Conservation (phyloP, 2,113 vertebrate species). For the Paracyprichromis sp. region DNA sequence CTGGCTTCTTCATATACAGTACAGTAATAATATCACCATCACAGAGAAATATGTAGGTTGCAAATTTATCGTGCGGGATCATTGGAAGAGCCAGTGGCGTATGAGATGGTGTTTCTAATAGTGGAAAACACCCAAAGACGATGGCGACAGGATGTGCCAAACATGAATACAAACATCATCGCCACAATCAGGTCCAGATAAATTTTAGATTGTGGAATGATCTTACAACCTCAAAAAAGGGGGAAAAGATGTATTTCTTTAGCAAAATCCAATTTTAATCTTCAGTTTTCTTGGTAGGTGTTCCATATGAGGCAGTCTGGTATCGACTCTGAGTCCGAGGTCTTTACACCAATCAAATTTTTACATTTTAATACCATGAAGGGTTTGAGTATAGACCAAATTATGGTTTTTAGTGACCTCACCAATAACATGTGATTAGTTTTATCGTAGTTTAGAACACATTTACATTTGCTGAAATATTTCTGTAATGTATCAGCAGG, state of each 20-base stretch:
- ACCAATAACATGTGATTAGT: background rate
- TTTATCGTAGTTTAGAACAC: accelerated
- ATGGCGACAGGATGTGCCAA: background rate
- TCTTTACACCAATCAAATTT: accelerated
- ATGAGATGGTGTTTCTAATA: background rate
- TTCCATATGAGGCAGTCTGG: background rate
- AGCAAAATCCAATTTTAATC: background rate
- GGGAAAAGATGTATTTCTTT: accelerated
- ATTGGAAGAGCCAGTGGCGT: background rate
- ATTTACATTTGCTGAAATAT: background rate
- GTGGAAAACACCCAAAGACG: background rate
- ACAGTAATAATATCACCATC: background rate
- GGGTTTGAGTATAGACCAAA: background rate
- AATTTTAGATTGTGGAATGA: background rate
- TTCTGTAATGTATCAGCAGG: background rate
- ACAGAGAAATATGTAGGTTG: background rate
- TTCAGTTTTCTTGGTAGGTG: background rate
- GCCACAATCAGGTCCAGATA: background rate
- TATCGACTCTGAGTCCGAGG: accelerated
- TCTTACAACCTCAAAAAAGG: background rate
- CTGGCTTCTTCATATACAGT: background rate
- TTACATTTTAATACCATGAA: background rate
- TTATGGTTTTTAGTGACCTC: background rate
- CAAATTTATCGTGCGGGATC: accelerated
- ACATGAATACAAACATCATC: background rate